Evolutionary conservation across 37 sponge, comb jelly and placozoan genomes (phyloP), one percentile per base, ranked within the genome.

Genomic region (Cliona cf. orientalis): DNA sequence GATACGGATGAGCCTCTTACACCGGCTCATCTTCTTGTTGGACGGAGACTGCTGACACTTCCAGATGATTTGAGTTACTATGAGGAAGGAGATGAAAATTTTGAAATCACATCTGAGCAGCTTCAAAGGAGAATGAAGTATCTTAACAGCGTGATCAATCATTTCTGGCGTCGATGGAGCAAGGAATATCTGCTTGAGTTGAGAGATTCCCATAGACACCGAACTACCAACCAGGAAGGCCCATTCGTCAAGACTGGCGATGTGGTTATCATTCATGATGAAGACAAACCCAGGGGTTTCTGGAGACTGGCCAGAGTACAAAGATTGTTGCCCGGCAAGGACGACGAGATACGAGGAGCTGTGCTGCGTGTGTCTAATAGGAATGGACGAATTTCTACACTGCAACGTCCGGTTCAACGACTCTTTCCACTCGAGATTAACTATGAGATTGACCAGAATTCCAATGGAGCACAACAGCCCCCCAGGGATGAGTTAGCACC

Each of bases 121-220:
- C 23, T 78, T 9, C 78, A 76, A 29, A 71, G 57, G 74, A 71
- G 87, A 79, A 57, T 58, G 38, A 79, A 79, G 67, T 68, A 86
- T 34, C 73, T 86, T 1, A 75, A 68, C 57, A 36, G 32, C n/a
- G 69, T 74, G n/a, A 4, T 75, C 22, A 75, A 84, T 42, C 86
- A 85, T 36, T 85, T 85, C 42, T 61, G 63, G 63, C 22, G 26
- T 6, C 63, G 63, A 61, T 61, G 63, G 63, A 61, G 63, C 26
- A 61, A 69, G 49, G 86, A 85, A 35, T 85, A 85, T 46, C 72
- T 85, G 25, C 79, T 77, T 1, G 72, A 85, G 37, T 42, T 85
- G 44, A 58, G 78, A 42, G 71, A 77, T 17, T 11, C 72, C 34
- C 79, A 68, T 38, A 53, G 71, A 5, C 60, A 78, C 26, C 70